Conservation (phyloP, 2,888 invertebrate genomes). For the Acrocyrtus sp. region DNA sequence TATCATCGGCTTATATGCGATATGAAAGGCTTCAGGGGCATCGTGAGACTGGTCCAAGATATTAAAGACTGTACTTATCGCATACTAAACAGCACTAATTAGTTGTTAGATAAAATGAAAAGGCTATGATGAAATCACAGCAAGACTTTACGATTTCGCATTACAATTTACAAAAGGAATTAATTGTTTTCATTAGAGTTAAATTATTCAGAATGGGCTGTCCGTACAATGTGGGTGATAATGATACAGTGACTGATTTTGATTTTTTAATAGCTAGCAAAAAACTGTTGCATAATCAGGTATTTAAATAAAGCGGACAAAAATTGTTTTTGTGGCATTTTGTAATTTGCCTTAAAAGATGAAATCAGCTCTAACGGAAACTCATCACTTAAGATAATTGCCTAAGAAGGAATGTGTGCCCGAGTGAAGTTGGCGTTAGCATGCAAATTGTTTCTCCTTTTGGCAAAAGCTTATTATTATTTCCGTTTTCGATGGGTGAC, state of each 20-base stretch:
- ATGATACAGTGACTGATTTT: neutral
- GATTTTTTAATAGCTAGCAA: neutral
- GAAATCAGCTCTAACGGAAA: slow-evolving; percentile 45
- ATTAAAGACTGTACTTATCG: too few relatives aligned
- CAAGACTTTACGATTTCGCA: too few relatives aligned
- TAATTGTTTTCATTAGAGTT: neutral
- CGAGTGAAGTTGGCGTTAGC: neutral
- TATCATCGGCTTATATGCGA: neutral
- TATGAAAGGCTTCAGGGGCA: too few relatives aligned
- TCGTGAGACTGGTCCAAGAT: too few relatives aligned
- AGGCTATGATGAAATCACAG: too few relatives aligned
- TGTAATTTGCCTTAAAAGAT: slow-evolving; percentile 20
- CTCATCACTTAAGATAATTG: slow-evolving; percentile 36
- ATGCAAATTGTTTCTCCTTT: slow-evolving; percentile 42
- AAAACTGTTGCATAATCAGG: neutral
- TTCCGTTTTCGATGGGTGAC: too few relatives aligned
- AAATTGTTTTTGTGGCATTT: too few relatives aligned
- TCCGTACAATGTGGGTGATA: neutral
- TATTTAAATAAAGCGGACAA: too few relatives aligned
- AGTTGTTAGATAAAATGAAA: too few relatives aligned
- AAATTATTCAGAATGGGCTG: neutral
- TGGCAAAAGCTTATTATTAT: slow-evolving; percentile 49
- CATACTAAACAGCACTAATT: too few relatives aligned
- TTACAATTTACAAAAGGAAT: neutral
- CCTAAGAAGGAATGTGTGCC: neutral